These are phyloP conservation scores for Siniperca scherzeri DNA, from an alignment of 2,797 vertebrate species.

Conservation along the genomic window DNA sequence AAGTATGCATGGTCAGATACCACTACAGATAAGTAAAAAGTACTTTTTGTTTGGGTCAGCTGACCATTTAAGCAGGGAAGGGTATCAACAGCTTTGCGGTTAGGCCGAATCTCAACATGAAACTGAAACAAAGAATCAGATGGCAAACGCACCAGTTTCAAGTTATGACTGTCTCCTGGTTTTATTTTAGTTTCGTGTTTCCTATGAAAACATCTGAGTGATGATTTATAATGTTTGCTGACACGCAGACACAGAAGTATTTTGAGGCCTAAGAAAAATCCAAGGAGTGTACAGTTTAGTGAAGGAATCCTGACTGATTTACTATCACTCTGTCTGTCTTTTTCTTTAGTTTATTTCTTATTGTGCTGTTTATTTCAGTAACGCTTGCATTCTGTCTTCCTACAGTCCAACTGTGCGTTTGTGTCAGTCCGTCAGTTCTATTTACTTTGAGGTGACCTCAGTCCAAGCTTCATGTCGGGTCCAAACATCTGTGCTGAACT, in stretches of 20 bases:
- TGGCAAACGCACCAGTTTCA: conserved; percentile 3
- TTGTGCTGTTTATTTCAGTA: conserved; percentile 22
- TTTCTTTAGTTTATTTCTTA: background rate
- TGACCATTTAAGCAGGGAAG: background rate
- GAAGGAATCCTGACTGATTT: background rate
- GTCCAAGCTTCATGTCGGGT: conserved; percentile 26
- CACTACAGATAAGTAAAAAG: background rate
- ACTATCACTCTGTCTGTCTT: background rate
- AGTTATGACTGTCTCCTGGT: background rate
- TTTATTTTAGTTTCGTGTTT: conserved; percentile 26
- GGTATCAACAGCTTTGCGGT: conserved; percentile 11
- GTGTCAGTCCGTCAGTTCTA: conserved; percentile 13
- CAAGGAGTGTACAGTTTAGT: background rate
- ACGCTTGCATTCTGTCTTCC: conserved; percentile 1
- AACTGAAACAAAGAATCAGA: conserved; percentile 29
- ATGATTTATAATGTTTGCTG: conserved; percentile 5
- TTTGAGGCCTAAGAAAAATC: background rate
- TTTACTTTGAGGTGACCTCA: conserved; percentile 3
- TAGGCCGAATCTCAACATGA: conserved; percentile 4
- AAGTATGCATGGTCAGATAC: conserved; percentile 13
- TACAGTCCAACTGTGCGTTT: conserved; percentile 22
- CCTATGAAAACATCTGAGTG: conserved; percentile 2
- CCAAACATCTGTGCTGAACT: conserved; percentile 61
- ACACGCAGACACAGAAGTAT: conserved; percentile 2
- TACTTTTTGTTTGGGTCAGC: conserved; percentile 10